Conservation (phyloP, 2,797 vertebrate genomes). For the Phataginus tricuspis region DNA sequence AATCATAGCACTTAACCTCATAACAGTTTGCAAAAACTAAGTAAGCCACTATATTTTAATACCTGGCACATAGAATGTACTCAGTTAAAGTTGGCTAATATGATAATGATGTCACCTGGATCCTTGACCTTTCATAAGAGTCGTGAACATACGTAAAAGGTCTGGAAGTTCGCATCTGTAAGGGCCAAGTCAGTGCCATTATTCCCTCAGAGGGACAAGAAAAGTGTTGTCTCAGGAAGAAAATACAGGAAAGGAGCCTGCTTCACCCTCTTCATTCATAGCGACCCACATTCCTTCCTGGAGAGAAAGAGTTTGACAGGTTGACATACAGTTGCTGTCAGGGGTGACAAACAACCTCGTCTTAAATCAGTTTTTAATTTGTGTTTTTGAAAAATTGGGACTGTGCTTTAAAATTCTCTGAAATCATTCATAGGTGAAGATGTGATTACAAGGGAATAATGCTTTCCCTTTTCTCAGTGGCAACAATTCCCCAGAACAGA, state of each 20-base stretch:
- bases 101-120: background rate
- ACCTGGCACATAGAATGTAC: background rate
- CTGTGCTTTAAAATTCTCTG: background rate
- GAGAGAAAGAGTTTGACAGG: constrained; percentile 45
- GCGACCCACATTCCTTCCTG: background rate
- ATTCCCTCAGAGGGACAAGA: background rate
- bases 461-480: background rate
- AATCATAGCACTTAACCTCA: background rate
- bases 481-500: background rate
- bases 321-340: constrained; percentile 32
- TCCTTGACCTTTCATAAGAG: background rate
- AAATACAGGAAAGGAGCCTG: background rate
- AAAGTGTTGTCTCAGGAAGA: background rate
- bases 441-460: background rate
- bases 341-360: constrained; percentile 54
- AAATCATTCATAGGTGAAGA: constrained; percentile 53
- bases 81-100: background rate
- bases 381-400: constrained; percentile 64
- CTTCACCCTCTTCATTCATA: background rate
- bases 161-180: background rate
- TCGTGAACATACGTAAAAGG: background rate
- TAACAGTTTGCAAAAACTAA: background rate
- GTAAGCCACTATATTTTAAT: background rate
- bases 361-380: constrained; percentile 76
- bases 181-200: background rate